These are phyloP conservation scores for Empidonax traillii DNA, from an alignment of 2,113 vertebrate genomes.

Conservation along the genomic window DNA sequence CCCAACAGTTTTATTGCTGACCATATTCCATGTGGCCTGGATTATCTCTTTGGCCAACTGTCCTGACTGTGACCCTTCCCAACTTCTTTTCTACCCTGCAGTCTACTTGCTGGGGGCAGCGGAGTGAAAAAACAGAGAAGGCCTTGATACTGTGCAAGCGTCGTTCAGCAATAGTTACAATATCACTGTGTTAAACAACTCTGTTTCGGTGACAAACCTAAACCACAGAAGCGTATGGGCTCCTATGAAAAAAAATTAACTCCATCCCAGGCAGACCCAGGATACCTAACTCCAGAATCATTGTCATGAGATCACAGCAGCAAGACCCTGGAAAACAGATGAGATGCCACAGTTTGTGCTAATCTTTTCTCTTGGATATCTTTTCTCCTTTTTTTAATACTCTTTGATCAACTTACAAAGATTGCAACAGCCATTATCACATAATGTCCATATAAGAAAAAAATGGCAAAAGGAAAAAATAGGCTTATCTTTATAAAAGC, in stretches of 20 bases:
- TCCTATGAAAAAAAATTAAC: not conserved
- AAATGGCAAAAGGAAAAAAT: not conserved
- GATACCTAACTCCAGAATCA: not conserved
- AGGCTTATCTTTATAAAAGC: not conserved
- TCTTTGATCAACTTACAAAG: not conserved
- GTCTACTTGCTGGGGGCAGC: not conserved
- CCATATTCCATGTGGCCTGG: not conserved
- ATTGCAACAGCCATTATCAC: not conserved
- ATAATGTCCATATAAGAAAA: not conserved
- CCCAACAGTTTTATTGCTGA: not conserved
- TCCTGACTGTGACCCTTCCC: not conserved
- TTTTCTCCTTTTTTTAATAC: not conserved
- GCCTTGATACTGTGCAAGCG: not conserved
- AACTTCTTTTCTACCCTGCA: not conserved
- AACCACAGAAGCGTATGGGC: not conserved
- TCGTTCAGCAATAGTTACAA: not conserved
- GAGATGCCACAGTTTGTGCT: not conserved
- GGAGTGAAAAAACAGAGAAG: not conserved
- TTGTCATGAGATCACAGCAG: not conserved
- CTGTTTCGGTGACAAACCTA: not conserved
- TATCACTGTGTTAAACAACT: not conserved
- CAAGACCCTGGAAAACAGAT: not conserved
- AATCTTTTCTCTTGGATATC: not conserved
- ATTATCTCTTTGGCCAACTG: not conserved
- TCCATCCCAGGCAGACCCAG: not conserved